Base-by-base conservation (phyloP, 2,797 vertebrate genomes). In the Hyperoplus lanceolatus region DNA sequence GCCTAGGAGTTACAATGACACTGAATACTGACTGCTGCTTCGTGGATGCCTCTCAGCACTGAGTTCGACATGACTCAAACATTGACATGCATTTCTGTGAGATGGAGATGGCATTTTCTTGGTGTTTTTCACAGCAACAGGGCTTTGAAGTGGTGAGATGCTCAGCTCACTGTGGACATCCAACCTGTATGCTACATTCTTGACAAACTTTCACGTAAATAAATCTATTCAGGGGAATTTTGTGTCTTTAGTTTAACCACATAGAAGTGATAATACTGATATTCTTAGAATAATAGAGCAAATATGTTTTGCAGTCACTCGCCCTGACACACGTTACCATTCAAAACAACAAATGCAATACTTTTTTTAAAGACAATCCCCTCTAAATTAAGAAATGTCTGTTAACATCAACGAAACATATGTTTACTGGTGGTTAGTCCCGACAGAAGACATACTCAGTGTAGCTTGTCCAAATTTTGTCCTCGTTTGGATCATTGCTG, bases 401-500 rank as follows among this genome's bases (percentile, higher is more conserved):
- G 67, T 91, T 51, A 84, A 90, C 88, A 87, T 7, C 14, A 64
- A 57, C 16, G 36, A 6, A 50, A 38, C 63, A 39, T 29, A 29
- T 50, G 56, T 43, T 16, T 49, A 38, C 54, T 93, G 95, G 79
- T 67, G 46, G 65, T 96, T 95, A 98, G 88, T 98, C 96, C 91
- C 96, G 95, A 77, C 97, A 97, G 93, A 98, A 99, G 88, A 98
- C 97, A 66, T 98, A 98, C 91, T 99, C 97, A 43, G 97, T 98
- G 93, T 98, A 98, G 94, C 97, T 98, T 63, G 97, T 98, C 97
- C 97, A 99, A 80, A 98, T 96, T 94, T 97, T 98, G 95, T 98
- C 97, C 59, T 98, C 97, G 81, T 94, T 96, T 70, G 97, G 97
- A 58, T 99, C 97, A 5, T 91, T 96, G 36, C 97, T 97, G 91